phyloP scores from a whole-genome alignment of 2,113 vertebrate genomes.

The Nycticebus coucang region DNA sequence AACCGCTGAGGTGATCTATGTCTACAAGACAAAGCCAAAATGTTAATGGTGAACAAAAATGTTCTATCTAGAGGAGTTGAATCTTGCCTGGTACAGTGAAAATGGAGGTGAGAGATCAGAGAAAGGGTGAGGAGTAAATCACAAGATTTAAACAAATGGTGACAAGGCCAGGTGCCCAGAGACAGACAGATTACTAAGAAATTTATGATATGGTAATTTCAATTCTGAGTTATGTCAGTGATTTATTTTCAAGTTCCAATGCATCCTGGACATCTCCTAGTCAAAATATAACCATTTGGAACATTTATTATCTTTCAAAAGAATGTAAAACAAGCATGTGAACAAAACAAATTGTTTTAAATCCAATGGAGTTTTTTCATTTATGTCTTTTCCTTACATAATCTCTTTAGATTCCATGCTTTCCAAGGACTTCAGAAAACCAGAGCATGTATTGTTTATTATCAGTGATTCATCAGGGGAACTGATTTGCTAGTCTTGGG shows the following conservation, averaged over 20 bases:
- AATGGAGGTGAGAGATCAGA: conserved; percentile 6
- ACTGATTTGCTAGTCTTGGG: background rate
- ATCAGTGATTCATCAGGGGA: background rate
- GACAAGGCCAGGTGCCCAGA: conserved; percentile 74
- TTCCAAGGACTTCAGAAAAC: background rate
- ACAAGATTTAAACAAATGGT: conserved; percentile 49
- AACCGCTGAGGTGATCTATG: conserved; percentile 34
- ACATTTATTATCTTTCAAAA: conserved; percentile 71
- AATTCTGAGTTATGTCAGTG: conserved; percentile 75
- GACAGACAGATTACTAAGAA: conserved; percentile 79
- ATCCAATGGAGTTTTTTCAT: background rate
- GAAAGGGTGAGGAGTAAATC: conserved; percentile 26
- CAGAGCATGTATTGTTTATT: background rate
- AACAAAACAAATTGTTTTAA: background rate
- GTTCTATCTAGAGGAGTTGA: conserved; percentile 48
- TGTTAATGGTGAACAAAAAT: conserved; percentile 61
- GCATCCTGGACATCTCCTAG: conserved; percentile 65
- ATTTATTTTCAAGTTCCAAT: conserved; percentile 76
- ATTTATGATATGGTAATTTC: conserved; percentile 79
- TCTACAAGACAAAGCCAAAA: conserved; percentile 36
- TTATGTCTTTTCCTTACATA: background rate
- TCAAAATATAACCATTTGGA: conserved; percentile 73
- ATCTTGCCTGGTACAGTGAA: conserved; percentile 54
- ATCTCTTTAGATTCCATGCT: conserved; percentile 6
- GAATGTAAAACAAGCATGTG: conserved; percentile 46